Base-by-base conservation (phyloP, 2,888 invertebrate genomes). In the Agriopis marginaria region DNA sequence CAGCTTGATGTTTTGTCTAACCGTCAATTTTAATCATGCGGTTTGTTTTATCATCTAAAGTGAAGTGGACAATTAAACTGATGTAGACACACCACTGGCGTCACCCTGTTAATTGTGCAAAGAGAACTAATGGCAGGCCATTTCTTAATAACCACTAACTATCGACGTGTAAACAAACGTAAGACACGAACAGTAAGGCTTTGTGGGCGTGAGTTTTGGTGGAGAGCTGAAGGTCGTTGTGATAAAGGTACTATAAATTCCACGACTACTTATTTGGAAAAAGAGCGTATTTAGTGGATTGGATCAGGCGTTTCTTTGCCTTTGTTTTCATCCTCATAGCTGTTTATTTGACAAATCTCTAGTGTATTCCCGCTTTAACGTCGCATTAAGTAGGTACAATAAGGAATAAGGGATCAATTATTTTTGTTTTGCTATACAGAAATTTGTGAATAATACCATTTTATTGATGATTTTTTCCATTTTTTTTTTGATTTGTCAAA, bases 51-150 rank as follows among this genome's bases (percentile, higher is more conserved):
- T 56, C 60, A 61, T 61, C 54, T 39, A 61, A 55, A 10, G 32
- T 23, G 14, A 67, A 59, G 54, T 60, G 63, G 60, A 60, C 55
- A 65, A 69, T 65, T 69, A 69, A 60, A 56, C 44, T 40, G 63
- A 61, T 69, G 56, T 69, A 61, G 56, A 69, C 56, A 55, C 50
- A 50, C 40, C 40, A 50, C 8, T 61, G 50, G 56, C 64, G 69
- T 69, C 69, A 69, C 65, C 56, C 70, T n/a, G 65, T 66, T 68
- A 68, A 70, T 70, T 68, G 73, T 58, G 68, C 63, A 72, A 68
- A 75, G 71, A 75, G 60, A 50, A 66, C 68, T 72, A 73, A 75
- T 71, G 64, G 68, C 44, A 44, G 54, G 50, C 51, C 50, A 68
- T 73, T 71, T 70, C 70, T 68, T 65, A 63, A 64, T 67, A 63